phyloP scores from a whole-genome alignment of 2,888 invertebrate species.

The Tenthredo notha region DNA sequence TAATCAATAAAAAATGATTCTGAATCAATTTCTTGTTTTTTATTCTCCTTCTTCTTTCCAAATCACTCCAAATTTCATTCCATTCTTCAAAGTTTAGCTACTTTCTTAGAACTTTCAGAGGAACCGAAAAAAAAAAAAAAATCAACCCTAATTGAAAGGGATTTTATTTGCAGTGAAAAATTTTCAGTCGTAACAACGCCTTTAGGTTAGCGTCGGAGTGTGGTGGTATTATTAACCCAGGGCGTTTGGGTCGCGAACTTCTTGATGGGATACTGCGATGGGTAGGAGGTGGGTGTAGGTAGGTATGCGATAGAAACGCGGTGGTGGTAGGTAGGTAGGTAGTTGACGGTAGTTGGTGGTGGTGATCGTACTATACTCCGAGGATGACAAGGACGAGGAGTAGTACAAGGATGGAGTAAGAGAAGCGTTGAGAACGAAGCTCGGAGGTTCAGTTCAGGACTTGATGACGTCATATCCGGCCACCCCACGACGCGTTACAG shows the following conservation, averaged over 20 bases:
- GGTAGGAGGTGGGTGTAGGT: slow-evolving; percentile 4
- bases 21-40: background rate
- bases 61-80: background rate
- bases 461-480: slow-evolving; percentile 72
- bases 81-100: background rate
- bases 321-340: slow-evolving; percentile 43
- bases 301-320: slow-evolving; percentile 37
- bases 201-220: slow-evolving; percentile 40
- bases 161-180: background rate
- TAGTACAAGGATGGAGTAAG: slow-evolving; percentile 13
- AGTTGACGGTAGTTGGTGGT: slow-evolving; percentile 54
- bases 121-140: background rate
- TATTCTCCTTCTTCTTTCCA: no score
- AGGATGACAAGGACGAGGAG: slow-evolving; percentile 50
- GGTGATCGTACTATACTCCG: slow-evolving; percentile 50
- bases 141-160: background rate
- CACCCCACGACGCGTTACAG: slow-evolving; percentile 64
- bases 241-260: slow-evolving; percentile 65
- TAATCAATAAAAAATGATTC: background rate
- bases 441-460: slow-evolving; percentile 28
- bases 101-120: background rate
- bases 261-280: slow-evolving; percentile 67
- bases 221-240: slow-evolving; percentile 67
- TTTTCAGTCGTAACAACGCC: slow-evolving; percentile 1
- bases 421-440: slow-evolving; percentile 41